phyloP scores from a whole-genome alignment of 2,888 invertebrate species.

The Notodonta ziczac region DNA sequence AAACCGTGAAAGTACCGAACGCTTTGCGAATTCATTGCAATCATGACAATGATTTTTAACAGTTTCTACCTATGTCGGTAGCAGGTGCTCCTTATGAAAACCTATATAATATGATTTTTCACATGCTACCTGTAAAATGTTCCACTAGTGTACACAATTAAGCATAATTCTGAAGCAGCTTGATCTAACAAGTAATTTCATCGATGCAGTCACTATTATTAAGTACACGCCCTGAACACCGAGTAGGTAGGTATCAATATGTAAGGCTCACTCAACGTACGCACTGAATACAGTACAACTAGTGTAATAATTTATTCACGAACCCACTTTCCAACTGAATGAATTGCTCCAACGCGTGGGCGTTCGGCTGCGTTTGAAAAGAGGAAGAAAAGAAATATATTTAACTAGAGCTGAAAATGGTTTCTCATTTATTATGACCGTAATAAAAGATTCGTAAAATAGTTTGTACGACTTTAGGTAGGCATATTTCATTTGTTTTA shows the following conservation, averaged over 20 bases:
- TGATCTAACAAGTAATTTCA: too few species aligned
- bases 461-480: not conserved
- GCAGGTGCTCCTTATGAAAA: too few species aligned
- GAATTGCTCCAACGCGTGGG: conserved; percentile 52
- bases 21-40: too few species aligned
- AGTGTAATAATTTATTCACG: conserved; percentile 63
- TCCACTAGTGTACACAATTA: too few species aligned
- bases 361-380: conserved; percentile 11
- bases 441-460: not conserved
- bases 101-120: too few species aligned
- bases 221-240: not conserved
- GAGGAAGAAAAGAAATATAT: not conserved
- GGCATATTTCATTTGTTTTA: not conserved
- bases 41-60: too few species aligned
- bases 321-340: conserved; percentile 59
- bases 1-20: too few species aligned
- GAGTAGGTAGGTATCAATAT: conserved; percentile 1
- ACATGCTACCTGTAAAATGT: too few species aligned
- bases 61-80: too few species aligned
- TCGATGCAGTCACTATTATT: conserved; percentile 7
- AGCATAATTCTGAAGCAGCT: too few species aligned
- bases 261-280: conserved; percentile 32
- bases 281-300: conserved; percentile 48
- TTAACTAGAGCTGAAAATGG: not conserved
- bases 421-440: not conserved